A percentile compares a stretch with the other conserved stretches of the same genome.
Conservation (phyloP, 2,113 vertebrate genomes). For the Myotis brandtii region DNA sequence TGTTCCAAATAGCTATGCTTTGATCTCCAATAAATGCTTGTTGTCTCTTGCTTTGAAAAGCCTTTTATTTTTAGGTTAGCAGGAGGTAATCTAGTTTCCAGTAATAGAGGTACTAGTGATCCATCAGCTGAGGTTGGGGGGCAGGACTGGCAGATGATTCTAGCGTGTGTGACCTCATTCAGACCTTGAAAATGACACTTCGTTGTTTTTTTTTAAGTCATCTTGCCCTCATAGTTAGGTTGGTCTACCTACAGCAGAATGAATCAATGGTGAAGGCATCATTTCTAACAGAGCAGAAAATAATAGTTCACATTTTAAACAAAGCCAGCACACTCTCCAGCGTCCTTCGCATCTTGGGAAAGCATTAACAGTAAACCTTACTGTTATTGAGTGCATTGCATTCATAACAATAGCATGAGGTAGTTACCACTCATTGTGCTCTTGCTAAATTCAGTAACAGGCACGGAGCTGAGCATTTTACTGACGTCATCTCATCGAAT, state of each 20-base stretch:
- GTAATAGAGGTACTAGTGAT: not conserved
- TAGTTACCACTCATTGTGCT: fast-evolving
- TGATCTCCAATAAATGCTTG: not conserved
- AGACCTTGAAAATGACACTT: not conserved
- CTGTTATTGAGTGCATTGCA: not conserved
- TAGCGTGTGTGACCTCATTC: not conserved
- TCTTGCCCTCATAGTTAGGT: not conserved
- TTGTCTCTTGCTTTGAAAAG: not conserved
- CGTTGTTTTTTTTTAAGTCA: not conserved
- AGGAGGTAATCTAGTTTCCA: not conserved
- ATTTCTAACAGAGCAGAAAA: not conserved
- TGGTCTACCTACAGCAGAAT: not conserved
- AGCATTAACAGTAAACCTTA: not conserved
- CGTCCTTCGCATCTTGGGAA: not conserved
- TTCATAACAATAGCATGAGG: not conserved
- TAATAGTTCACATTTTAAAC: not conserved
- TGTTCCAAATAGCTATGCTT: not conserved
- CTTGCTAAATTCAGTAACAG: not conserved
- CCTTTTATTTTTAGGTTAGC: not conserved
- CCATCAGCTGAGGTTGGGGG: not conserved
- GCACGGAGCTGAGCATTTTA: not conserved
- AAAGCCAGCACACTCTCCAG: not conserved
- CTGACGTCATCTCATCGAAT: no score
- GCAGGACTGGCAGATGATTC: not conserved
- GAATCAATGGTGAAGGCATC: not conserved